Conservation (phyloP, 1,140 invertebrate genomes). For the Drosophila santomea region DNA sequence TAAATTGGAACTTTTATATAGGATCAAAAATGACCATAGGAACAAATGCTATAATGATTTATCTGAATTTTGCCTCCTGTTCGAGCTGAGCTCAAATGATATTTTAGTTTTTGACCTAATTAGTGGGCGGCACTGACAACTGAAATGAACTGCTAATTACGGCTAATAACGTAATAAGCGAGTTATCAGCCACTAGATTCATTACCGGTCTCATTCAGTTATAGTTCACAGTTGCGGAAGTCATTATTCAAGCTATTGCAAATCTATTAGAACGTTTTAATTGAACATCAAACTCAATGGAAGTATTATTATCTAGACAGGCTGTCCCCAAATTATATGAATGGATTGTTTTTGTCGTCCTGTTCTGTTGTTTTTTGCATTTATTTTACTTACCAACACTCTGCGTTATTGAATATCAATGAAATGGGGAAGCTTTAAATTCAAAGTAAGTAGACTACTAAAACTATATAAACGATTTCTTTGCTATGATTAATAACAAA, state of each 20-base stretch:
- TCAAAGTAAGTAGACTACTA: too few relatives aligned
- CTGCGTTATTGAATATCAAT: too few relatives aligned
- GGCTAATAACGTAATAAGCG: slow-evolving; percentile 44
- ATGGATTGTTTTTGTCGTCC: too few relatives aligned
- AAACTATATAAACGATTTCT: not conserved
- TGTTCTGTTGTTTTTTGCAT: not conserved
- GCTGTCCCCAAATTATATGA: too few relatives aligned
- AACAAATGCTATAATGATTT: slow-evolving; percentile 14
- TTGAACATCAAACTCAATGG: not conserved
- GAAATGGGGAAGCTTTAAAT: too few relatives aligned
- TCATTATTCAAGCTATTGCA: slow-evolving; percentile 22
- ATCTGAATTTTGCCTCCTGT: slow-evolving; percentile 8
- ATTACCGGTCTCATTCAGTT: slow-evolving; percentile 24
- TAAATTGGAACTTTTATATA: not conserved
- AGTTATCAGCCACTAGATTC: slow-evolving; percentile 41
- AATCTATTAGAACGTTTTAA: not conserved
- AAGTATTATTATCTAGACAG: not conserved
- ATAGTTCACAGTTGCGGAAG: slow-evolving; percentile 16
- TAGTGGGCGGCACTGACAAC: slow-evolving; percentile 32
- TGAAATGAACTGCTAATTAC: slow-evolving; percentile 45
- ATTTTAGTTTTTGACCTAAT: slow-evolving; percentile 45
- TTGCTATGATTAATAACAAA: not conserved
- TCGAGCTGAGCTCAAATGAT: slow-evolving; percentile 22
- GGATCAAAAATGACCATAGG: not conserved
- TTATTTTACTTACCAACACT: too few relatives aligned